Evolutionary conservation across 2,113 vertebrate genomes (phyloP).

Genomic region (Chaenocephalus aceratus): DNA sequence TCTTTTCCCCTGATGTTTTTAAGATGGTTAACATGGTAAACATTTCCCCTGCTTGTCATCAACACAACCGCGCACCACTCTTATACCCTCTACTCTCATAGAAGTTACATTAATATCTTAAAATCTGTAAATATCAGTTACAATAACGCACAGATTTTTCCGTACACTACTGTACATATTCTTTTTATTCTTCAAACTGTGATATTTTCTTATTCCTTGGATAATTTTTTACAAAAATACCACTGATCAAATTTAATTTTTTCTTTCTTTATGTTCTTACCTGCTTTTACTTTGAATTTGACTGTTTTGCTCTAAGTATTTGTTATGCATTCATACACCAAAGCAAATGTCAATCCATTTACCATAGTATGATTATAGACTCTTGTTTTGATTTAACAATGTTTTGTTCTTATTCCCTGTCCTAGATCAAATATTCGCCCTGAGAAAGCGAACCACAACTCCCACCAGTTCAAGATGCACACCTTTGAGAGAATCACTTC

Average conservation of each 20-base stretch:
- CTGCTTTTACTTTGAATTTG: neutral
- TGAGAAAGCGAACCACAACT: constrained; percentile 88
- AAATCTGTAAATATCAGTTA: no score
- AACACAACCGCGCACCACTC: neutral
- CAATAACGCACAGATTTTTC: no score
- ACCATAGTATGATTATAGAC: neutral
- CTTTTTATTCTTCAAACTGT: no score
- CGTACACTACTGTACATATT: no score
- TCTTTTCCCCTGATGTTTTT: neutral
- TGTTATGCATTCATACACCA: no score
- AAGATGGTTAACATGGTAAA: neutral
- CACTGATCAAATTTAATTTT: neutral
- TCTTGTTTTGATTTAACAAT: neutral
- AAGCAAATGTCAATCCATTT: no score
- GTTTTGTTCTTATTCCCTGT: neutral
- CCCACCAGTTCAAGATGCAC: constrained; percentile 94
- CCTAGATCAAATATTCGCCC: constrained; percentile 93
- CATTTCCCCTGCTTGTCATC: neutral
- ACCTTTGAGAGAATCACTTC: constrained; percentile 91
- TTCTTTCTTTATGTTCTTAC: neutral
- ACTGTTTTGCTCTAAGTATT: neutral
- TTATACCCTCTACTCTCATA: no score
- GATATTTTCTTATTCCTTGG: no score
- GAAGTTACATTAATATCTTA: no score
- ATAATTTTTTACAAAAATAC: no score